Evolutionary conservation across 2,888 invertebrate species (phyloP).

Genomic region (Pristionchus exspectatus): DNA sequence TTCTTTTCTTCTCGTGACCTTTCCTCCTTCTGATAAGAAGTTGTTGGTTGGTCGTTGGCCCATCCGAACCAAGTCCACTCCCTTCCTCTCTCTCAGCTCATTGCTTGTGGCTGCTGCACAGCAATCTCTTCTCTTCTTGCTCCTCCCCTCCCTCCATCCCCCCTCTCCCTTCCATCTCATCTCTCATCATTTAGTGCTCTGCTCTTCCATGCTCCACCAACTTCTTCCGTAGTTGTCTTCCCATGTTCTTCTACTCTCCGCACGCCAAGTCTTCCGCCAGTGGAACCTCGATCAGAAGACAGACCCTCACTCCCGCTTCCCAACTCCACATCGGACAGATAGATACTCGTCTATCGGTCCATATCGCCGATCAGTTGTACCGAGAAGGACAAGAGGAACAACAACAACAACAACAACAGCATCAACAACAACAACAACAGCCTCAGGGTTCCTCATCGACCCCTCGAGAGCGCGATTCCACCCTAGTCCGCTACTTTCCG

Average conservation of each 20-base stretch:
- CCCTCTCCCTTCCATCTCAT: conserved; percentile 27
- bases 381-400: conserved; percentile 2
- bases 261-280: conserved; percentile 61
- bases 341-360: conserved; percentile 62
- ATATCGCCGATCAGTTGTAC: conserved; percentile 44
- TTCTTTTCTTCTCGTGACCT: conserved; percentile 1
- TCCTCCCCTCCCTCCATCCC: conserved; percentile 48
- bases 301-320: conserved; percentile 58
- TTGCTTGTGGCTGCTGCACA: not conserved
- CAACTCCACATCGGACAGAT: conserved; percentile 64
- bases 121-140: conserved; percentile 38
- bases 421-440: not conserved
- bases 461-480: not conserved
- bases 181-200: conserved; percentile 41
- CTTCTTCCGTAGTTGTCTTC: not conserved
- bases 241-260: conserved; percentile 76
- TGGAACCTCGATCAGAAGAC: conserved; percentile 48
- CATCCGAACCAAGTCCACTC: conserved; percentile 6
- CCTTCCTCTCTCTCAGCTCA: conserved; percentile 11
- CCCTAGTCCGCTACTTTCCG: not conserved
- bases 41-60: not conserved
- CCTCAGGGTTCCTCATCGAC: not conserved
- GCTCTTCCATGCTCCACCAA: not conserved
- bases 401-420: not conserved
- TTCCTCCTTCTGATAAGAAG: not conserved